Evolutionary conservation across 2,113 vertebrate genomes (phyloP).

Genomic region (Pitta sordida): DNA sequence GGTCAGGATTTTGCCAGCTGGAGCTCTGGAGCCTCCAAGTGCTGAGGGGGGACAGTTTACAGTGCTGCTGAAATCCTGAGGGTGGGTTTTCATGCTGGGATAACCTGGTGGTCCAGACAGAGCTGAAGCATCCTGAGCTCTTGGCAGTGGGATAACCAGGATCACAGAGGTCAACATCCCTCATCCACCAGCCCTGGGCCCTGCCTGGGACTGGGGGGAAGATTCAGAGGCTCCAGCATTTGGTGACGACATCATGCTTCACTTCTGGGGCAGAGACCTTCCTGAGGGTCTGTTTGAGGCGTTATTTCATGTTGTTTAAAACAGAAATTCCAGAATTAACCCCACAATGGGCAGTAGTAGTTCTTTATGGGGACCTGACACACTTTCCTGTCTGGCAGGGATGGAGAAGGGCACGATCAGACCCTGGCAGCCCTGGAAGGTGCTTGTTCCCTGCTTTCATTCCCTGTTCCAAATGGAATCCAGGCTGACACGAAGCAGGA

Average conservation of each 20-base stretch:
- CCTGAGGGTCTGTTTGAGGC: not conserved
- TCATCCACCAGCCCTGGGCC: not conserved
- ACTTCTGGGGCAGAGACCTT: not conserved
- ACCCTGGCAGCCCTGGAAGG: not conserved
- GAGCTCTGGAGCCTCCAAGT: not conserved
- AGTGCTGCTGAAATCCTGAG: not conserved
- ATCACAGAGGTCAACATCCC: rapidly evolving
- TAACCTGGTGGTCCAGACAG: not conserved
- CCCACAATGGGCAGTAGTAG: not conserved
- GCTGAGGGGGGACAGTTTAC: not conserved
- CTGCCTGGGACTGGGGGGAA: not conserved
- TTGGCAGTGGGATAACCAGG: rapidly evolving
- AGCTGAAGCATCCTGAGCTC: rapidly evolving
- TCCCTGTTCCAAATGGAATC: not conserved
- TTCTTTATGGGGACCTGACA: not conserved
- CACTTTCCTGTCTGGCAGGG: rapidly evolving
- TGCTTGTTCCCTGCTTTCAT: not conserved
- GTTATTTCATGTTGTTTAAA: not conserved
- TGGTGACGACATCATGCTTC: rapidly evolving
- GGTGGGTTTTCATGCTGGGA: rapidly evolving
- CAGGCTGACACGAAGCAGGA: not conserved
- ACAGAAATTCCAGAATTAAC: not conserved
- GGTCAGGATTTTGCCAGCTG: not conserved
- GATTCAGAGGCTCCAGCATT: not conserved
- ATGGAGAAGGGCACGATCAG: not conserved